These are phyloP conservation scores for Geodia barretti DNA, from an alignment of 37 sponge, comb jelly and placozoan species.

Conservation along the genomic window DNA sequence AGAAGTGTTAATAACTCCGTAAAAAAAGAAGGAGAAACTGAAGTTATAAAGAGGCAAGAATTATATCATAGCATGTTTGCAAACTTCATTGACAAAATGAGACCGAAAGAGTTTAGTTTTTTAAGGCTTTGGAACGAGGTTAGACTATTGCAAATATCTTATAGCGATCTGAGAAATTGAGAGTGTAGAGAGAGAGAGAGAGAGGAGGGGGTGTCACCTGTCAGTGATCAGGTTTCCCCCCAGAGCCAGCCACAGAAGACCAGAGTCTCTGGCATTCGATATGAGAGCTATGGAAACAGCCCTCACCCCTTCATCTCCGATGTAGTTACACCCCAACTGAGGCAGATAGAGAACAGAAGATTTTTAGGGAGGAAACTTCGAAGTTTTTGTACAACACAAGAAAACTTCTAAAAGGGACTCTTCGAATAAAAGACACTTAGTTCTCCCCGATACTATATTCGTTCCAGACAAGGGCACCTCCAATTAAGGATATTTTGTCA, in stretches of 20 bases:
- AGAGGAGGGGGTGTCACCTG: not conserved
- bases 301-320: conserved; percentile 69
- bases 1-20: not conserved
- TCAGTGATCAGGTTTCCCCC: conserved; percentile 74
- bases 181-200: not conserved
- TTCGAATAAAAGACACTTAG: too few relatives aligned
- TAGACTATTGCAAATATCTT: too few relatives aligned
- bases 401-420: too few relatives aligned
- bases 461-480: too few relatives aligned
- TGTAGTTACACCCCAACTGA: conserved; percentile 76
- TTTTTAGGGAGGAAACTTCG: too few relatives aligned
- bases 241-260: conserved; percentile 63
- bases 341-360: not conserved
- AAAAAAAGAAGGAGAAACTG: not conserved
- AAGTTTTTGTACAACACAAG: too few relatives aligned
- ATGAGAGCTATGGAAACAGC: conserved; percentile 56
- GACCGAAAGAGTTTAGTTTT: not conserved
- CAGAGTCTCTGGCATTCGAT: conserved; percentile 21
- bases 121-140: too few relatives aligned
- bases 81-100: not conserved
- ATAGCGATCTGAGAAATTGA: too few relatives aligned
- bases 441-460: too few relatives aligned
- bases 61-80: too few relatives aligned
- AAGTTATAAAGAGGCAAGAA: not conserved
- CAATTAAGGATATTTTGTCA: too few relatives aligned